Base-by-base conservation (phyloP, 2,797 vertebrate genomes). In the Halcyon smyrnensis region DNA sequence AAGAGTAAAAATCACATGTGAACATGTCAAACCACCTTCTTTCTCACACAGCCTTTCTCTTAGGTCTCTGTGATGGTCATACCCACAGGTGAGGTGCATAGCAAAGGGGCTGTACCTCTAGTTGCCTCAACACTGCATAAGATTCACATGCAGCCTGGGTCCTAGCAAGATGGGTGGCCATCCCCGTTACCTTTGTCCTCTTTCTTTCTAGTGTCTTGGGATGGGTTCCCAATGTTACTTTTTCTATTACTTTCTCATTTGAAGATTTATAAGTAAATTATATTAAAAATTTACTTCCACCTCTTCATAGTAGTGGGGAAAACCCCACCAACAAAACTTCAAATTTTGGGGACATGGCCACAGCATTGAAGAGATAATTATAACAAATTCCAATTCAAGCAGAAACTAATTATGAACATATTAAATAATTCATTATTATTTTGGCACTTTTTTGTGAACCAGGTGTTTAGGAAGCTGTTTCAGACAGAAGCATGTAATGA, bases 111-210 rank as follows among this genome's bases (percentile, higher is more conserved):
- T 57, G 10, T 23, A 37, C 20, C 28, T 8, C 46, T 8, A 15
- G 25, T 19, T 32, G 34, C 9, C 5, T 7, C 7, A 54, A 30
- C 0, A 1, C 36, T 15, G 24, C 21, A 48, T 0, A 25, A 54
- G 59, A 46, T 43, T 30, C 41, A 86, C 59, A 83, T 89, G 68
- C 60, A 74, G 60, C 79, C 15, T 12, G 5, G 18, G 76, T 34
- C 27, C 54, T 20, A 7, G 50, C 34, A 89, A 24, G n/a, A 34
- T 34, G 57, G 39, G 12, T 36, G 14, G 41, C 12, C 43, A 41
- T 7, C 3, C 15, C 24, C 9, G 28, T 71, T 67, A 11, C 17
- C 59, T 84, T 56, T 39, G 9, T n/a, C 23, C 6, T 79, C 37
- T 12, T 78, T 36, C 56, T 45, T 86, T 59, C 27, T 16, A 69